These are phyloP conservation scores for Scolopax mira DNA, from an alignment of 2,113 vertebrate species.

Conservation along the genomic window DNA sequence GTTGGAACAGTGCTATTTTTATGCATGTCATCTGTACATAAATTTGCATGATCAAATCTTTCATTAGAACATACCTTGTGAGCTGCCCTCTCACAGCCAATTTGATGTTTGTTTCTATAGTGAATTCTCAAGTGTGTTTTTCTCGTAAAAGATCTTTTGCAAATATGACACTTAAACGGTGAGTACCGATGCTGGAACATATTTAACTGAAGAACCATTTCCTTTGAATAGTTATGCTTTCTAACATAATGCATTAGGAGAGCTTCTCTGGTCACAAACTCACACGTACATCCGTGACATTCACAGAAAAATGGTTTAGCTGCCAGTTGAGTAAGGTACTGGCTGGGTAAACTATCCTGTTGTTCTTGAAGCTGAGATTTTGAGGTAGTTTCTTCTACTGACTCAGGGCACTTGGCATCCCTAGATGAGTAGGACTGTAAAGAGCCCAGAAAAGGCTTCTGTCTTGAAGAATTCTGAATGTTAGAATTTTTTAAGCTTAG, in stretches of 20 bases:
- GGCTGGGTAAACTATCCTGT: slow-evolving; percentile 67
- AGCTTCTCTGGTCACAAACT: slow-evolving; percentile 88
- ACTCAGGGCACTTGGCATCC: slow-evolving; percentile 70
- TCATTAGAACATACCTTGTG: slow-evolving; percentile 71
- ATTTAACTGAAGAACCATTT: slow-evolving; percentile 83
- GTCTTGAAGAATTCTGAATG: slow-evolving; percentile 65
- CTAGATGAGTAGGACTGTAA: slow-evolving; percentile 72
- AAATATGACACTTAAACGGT: slow-evolving; percentile 93
- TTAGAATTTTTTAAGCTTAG: slow-evolving; percentile 84
- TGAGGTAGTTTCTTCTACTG: slow-evolving; percentile 66
- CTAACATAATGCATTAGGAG: slow-evolving; percentile 89
- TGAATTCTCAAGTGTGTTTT: slow-evolving; percentile 87
- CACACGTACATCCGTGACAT: slow-evolving; percentile 82
- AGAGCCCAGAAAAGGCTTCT: slow-evolving; percentile 66
- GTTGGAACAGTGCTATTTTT: slow-evolving; percentile 35
- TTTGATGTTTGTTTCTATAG: slow-evolving; percentile 85
- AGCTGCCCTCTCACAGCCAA: slow-evolving; percentile 72
- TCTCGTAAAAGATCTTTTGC: slow-evolving; percentile 87
- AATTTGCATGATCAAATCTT: slow-evolving; percentile 65
- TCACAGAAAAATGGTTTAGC: slow-evolving; percentile 91
- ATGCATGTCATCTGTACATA: slow-evolving; percentile 55
- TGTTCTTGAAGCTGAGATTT: slow-evolving; percentile 71
- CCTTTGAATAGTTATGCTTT: slow-evolving; percentile 84
- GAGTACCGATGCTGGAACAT: slow-evolving; percentile 87
- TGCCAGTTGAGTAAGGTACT: slow-evolving; percentile 79